Conservation (phyloP, 2,113 vertebrate genomes). For the Rhinoptilus africanus region DNA sequence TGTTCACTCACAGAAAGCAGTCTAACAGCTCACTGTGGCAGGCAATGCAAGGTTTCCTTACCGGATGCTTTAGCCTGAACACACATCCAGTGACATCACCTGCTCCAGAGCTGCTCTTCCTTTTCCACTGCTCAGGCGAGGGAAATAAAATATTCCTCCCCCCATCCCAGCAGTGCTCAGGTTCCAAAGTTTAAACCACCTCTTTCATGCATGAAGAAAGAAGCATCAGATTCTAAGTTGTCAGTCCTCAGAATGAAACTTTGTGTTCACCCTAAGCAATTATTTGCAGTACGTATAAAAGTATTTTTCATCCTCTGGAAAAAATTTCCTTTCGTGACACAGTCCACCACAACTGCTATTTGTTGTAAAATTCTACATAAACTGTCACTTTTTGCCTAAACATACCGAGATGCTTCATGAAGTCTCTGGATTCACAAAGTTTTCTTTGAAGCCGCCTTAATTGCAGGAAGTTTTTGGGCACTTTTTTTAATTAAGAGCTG, state of each 20-base stretch:
- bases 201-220: not conserved
- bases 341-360: not conserved
- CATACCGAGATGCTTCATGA: not conserved
- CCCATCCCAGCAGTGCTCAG: not conserved
- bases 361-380: not conserved
- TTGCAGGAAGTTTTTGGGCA: not conserved
- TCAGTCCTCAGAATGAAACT: not conserved
- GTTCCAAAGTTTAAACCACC: not conserved
- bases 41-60: not conserved
- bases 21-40: not conserved
- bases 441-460: not conserved
- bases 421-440: not conserved
- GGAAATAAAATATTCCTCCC: not conserved
- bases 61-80: not conserved
- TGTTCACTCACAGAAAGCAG: not conserved
- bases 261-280: not conserved
- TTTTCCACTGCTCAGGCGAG: not conserved
- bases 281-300: not conserved
- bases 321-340: not conserved
- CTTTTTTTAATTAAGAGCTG: not conserved
- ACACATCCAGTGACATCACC: not conserved
- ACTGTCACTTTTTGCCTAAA: not conserved
- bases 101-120: not conserved
- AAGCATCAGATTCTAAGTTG: not conserved
- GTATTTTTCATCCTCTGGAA: not conserved